Base-by-base conservation (phyloP, 2,888 invertebrate species). In the Rhynchonema sp. region DNA sequence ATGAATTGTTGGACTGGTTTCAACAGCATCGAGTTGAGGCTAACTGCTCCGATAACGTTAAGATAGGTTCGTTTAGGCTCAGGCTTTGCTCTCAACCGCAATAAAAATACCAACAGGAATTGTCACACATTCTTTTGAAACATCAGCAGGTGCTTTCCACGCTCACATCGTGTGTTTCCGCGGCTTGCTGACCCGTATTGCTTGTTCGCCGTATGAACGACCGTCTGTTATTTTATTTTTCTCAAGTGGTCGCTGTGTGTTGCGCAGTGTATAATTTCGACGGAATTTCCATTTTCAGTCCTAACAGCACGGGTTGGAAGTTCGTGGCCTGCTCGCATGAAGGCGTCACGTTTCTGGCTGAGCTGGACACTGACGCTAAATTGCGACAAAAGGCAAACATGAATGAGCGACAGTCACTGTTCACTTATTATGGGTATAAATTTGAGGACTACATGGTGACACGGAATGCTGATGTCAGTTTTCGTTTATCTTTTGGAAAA, bases 91-190 rank as follows among this genome's bases (percentile, higher is more conserved):
- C n/a, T n/a, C n/a, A n/a, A n/a, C n/a, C n/a, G n/a, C n/a, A n/a
- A n/a, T n/a, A n/a, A n/a, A n/a, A n/a, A n/a, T n/a, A n/a, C n/a
- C n/a, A n/a, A n/a, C n/a, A n/a, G n/a, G n/a, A n/a, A n/a, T n/a
- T n/a, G n/a, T n/a, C n/a, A n/a, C n/a, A n/a, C n/a, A n/a, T n/a
- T n/a, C n/a, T n/a, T n/a, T n/a, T n/a, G n/a, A 38, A 38, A 38
- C 6, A 38, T 13, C 38, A 6, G 38, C 38, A 38, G 38, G 38
- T 38, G 6, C 17, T 17, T 38, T 64, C 61, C 65, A 64, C 25
- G 63, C 66, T 38, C 65, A 68, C 56, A 55, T 68, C 28, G 67
- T 70, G 25, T 64, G 64, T 38, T 68, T 67, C 66, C 62, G 70
- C 17, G 70, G 70, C 17, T 60, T 68, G 27, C 57, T 70, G 46